Percentiles rank a stretch among this genome's conserved stretches.
These are phyloP conservation scores for Lycopodina hypogea DNA, from an alignment of 37 sponge, comb jelly and placozoan genomes.

Conservation along the genomic window DNA sequence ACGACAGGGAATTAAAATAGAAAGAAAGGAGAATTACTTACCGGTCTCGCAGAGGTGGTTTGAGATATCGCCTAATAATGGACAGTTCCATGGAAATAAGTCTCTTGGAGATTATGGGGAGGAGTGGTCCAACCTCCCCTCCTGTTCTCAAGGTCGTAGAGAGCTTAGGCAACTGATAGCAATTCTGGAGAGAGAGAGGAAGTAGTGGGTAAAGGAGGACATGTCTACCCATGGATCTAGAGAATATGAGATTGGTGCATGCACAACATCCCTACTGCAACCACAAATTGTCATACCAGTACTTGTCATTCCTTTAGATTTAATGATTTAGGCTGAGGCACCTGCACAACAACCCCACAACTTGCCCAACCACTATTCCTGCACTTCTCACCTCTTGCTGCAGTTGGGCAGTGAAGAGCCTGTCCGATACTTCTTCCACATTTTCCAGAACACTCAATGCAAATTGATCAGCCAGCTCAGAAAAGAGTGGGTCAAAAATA, in stretches of 20 bases:
- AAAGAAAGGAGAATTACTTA: not conserved
- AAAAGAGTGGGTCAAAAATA: slow-evolving; percentile 19
- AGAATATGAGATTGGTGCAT: too few relatives aligned
- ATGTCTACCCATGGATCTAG: too few relatives aligned
- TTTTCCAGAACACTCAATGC: slow-evolving; percentile 21
- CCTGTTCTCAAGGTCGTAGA: not conserved
- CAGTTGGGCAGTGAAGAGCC: slow-evolving; percentile 54
- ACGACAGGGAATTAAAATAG: not conserved
- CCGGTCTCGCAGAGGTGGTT: slow-evolving; percentile 82
- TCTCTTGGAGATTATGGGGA: slow-evolving; percentile 17
- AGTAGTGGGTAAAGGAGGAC: too few relatives aligned
- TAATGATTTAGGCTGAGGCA: too few relatives aligned
- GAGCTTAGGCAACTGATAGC: not conserved
- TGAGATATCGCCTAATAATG: slow-evolving; percentile 67
- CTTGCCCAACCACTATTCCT: too few relatives aligned
- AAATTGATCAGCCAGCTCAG: not conserved
- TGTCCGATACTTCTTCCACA: slow-evolving; percentile 36
- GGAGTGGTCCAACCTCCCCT: not conserved
- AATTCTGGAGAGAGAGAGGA: not conserved
- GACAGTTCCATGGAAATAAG: slow-evolving; percentile 63
- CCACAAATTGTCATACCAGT: too few relatives aligned
- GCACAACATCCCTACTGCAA: too few relatives aligned
- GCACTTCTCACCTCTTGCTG: slow-evolving; percentile 43
- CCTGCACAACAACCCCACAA: too few relatives aligned
- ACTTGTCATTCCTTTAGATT: not conserved